Evolutionary conservation across 2,113 vertebrate genomes (phyloP).

Genomic region (Oreochromis niloticus): DNA sequence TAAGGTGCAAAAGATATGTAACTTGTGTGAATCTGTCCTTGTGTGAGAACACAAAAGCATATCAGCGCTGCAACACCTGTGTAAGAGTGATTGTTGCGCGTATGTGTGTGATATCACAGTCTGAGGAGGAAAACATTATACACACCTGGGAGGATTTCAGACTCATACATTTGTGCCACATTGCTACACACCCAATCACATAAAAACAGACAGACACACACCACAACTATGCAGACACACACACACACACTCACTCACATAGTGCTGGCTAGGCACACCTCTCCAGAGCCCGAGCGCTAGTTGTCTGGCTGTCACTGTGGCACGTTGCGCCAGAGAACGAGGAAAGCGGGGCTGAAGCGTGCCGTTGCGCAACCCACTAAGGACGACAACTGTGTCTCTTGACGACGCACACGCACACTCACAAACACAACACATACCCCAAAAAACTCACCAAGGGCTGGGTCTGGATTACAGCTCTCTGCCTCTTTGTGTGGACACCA

Average conservation of each 20-base stretch:
- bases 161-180: conserved; percentile 15
- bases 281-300: conserved; percentile 9
- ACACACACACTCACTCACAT: neutral
- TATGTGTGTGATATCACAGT: conserved; percentile 29
- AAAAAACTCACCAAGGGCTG: conserved; percentile 26
- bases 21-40: conserved; percentile 21
- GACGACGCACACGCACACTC: neutral
- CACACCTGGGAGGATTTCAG: conserved; percentile 48
- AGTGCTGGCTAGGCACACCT: neutral
- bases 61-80: conserved; percentile 60
- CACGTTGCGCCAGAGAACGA: conserved; percentile 25
- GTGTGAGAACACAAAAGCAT: conserved; percentile 46
- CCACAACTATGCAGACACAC: neutral
- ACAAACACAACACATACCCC: neutral
- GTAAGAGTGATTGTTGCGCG: conserved; percentile 8
- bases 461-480: conserved; percentile 58
- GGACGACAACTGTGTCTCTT: conserved; percentile 10
- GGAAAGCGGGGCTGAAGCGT: conserved; percentile 9
- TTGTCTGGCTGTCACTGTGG: conserved; percentile 35
- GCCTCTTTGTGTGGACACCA: conserved; percentile 48
- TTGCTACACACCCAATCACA: conserved; percentile 26
- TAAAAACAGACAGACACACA: neutral
- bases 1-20: conserved; percentile 43
- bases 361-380: conserved; percentile 36
- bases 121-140: conserved; percentile 25